Conservation (phyloP, 2,888 invertebrate genomes). For the Esperia sulphurella region DNA sequence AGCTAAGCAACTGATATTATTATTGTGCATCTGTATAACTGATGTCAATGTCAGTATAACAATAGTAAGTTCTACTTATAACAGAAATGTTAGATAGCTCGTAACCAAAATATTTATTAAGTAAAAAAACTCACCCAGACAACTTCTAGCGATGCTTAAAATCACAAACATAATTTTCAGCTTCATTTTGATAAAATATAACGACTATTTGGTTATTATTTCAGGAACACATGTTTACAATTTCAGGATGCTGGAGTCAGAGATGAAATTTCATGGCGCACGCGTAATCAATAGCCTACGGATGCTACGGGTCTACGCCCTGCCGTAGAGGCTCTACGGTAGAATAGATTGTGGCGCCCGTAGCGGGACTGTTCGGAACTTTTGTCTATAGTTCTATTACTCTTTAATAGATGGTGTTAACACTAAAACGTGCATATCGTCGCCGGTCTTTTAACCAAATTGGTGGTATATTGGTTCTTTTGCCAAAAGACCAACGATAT, state of each 20-base stretch:
- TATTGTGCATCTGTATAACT: no score
- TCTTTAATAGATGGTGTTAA: no score
- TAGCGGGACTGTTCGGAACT: constrained; percentile 2
- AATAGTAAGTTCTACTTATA: no score
- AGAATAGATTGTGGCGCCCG: constrained; percentile 3
- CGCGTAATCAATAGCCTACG: constrained; percentile 61
- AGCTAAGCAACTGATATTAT: no score
- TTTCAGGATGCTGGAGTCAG: constrained; percentile 24
- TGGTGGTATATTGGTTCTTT: no score
- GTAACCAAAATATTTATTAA: neutral
- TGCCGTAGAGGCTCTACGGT: constrained; percentile 8
- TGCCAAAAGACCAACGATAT: no score
- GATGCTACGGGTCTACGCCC: constrained; percentile 16
- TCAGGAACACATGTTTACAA: constrained; percentile 42
- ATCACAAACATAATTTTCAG: constrained; percentile 39
- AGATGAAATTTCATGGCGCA: constrained; percentile 40
- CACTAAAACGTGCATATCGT: no score
- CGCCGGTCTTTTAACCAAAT: no score
- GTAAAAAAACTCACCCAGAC: constrained; percentile 46
- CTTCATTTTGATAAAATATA: constrained; percentile 42
- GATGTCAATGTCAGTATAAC: no score
- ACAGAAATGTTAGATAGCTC: no score
- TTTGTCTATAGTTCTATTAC: neutral
- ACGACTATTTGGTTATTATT: constrained; percentile 9
- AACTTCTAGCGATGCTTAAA: constrained; percentile 33